Evolutionary conservation across 2,113 vertebrate genomes (phyloP), one percentile per base, ranked within the genome.

Genomic region (Anthoscopus minutus): DNA sequence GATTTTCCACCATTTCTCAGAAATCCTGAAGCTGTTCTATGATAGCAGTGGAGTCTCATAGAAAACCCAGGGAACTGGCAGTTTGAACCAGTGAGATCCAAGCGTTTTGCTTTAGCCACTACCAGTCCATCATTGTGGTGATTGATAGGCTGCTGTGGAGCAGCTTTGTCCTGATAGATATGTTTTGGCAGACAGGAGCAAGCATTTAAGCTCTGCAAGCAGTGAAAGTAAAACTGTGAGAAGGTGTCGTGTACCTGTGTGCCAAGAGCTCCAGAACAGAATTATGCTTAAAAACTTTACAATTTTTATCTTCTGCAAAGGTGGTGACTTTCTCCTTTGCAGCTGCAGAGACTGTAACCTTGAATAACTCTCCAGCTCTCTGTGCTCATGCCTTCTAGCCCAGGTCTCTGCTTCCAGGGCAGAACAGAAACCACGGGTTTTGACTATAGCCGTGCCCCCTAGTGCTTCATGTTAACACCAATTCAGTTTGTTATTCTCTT

Each of bases 121-220:
- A 93, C 82, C 86, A 96, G 48, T 87, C 88, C 95, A 93, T 92
- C 84, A 77, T 61, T 96, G 83, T 90, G 80, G 72, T 98, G 95
- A 96, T 95, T 96, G 94, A 96, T 97, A 83, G 51, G 73, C 71
- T 57, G 79, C 95, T 97, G 94, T 94, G 85, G 81, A 97, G 93
- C 83, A 96, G 86, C 92, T 97, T 96, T 96, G 87, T 98, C 93
- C 96, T 82, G 56, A 87, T 93, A 93, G 93, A 95, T 92, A 64
- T 93, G 73, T 78, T 95, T 96, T 96, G 89, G 96, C 96, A 97
- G 87, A 17, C 92, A 96, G 87, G 89, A 97, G 54, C 42, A 24
- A 89, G 50, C 90, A 86, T 97, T 97, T 97, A 96, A 94, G 76
- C 81, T 96, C 87, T 92, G 77, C 71, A 96, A 94, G 83, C 83